Conservation (phyloP, 92 coral and sea anemone genomes). For the Chrysogorgia sp. region DNA sequence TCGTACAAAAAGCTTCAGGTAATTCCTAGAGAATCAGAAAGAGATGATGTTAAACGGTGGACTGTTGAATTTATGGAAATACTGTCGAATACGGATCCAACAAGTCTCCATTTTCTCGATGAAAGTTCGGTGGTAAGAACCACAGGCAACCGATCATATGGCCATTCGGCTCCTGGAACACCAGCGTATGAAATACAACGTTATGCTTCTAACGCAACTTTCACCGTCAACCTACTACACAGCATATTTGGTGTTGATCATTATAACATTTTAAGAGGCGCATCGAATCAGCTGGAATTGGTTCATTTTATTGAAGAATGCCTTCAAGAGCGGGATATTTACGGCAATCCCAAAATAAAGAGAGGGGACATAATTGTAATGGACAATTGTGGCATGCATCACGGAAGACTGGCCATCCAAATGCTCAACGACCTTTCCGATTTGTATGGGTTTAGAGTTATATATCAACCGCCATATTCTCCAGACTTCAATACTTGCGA, state of each 20-base stretch:
- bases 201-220: constrained; percentile 55
- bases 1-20: too few species aligned
- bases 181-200: constrained; percentile 58
- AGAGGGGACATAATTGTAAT: constrained; percentile 1
- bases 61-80: too few species aligned
- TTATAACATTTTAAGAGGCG: neutral
- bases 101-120: too few species aligned
- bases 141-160: constrained; percentile 49
- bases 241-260: constrained; percentile 7
- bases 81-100: too few species aligned
- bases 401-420: constrained; percentile 39
- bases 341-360: neutral
- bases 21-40: too few species aligned
- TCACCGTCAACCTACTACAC: too few species aligned
- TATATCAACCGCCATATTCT: constrained; percentile 53
- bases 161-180: constrained; percentile 39
- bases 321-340: too few species aligned
- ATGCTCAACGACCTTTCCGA: constrained; percentile 40
- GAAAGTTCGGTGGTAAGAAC: constrained; percentile 63
- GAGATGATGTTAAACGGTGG: too few species aligned
- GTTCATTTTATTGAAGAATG: constrained; percentile 9
- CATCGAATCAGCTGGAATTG: constrained; percentile 12
- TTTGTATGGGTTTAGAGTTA: constrained; percentile 40
- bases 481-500: constrained; percentile 56
- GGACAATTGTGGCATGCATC: constrained; percentile 48